These are phyloP conservation scores for Berghia stephanieae DNA, from an alignment of 1,140 invertebrate genomes.

Conservation along the genomic window DNA sequence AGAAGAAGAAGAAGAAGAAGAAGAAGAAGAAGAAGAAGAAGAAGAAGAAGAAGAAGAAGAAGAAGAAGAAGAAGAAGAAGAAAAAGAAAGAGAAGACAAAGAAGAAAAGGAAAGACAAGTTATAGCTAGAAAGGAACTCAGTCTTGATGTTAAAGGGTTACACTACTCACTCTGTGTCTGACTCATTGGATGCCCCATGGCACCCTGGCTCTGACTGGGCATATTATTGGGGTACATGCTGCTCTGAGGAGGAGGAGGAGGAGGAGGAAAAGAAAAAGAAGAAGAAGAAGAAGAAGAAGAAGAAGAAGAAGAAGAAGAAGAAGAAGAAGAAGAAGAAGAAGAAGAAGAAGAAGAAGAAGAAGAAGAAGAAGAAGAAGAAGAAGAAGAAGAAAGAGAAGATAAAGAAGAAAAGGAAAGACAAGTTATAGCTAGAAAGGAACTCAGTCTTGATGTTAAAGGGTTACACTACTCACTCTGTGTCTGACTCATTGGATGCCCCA, in stretches of 20 bases:
- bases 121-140: neutral
- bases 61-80: neutral
- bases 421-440: no score
- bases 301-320: neutral
- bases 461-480: slow-evolving; percentile 36
- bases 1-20: neutral
- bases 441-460: no score
- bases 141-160: neutral
- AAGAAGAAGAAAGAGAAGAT: neutral
- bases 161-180: neutral
- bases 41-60: neutral
- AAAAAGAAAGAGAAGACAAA: neutral
- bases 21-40: neutral
- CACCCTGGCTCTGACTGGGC: neutral
- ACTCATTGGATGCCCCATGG: neutral
- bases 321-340: neutral
- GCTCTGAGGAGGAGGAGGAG: slow-evolving; percentile 1
- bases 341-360: neutral
- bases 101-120: neutral
- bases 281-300: neutral
- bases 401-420: neutral
- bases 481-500: slow-evolving; percentile 41
- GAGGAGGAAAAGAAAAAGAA: no score
- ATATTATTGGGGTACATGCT: no score
- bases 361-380: neutral